Percentiles rank a stretch among this genome's conserved stretches.
phyloP scores from a whole-genome alignment of 2,797 vertebrate genomes.

The Gastrophryne carolinensis region DNA sequence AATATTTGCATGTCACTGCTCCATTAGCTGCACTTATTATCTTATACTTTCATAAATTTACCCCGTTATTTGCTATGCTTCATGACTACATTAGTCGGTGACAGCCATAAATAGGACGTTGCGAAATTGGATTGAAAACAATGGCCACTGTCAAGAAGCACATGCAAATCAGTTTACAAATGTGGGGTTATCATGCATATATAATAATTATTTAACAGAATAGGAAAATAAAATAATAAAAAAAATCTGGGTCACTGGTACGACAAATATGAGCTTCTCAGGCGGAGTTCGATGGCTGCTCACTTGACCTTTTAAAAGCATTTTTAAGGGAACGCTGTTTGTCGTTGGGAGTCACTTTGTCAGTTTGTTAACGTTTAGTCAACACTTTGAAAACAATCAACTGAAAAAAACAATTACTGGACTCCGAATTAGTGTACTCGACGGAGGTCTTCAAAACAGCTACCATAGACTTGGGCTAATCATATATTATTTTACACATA shows the following conservation, averaged over 20 bases:
- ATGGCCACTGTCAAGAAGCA: conserved; percentile 20
- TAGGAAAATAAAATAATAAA: conserved; percentile 16
- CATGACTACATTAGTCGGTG: conserved; percentile 15
- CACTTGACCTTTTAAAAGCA: conserved; percentile 36
- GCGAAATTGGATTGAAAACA: not conserved
- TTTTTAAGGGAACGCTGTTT: conserved; percentile 20
- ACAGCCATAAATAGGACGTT: conserved; percentile 27
- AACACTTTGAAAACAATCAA: conserved; percentile 36
- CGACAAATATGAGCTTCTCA: not conserved
- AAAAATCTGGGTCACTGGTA: not conserved
- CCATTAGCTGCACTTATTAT: conserved; percentile 39
- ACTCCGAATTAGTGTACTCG: not conserved
- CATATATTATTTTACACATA: conserved; percentile 26
- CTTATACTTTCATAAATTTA: conserved; percentile 18
- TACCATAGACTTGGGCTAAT: not conserved
- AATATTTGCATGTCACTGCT: conserved; percentile 16
- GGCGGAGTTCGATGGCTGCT: conserved; percentile 12
- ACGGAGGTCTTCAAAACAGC: conserved; percentile 12
- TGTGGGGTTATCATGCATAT: conserved; percentile 34
- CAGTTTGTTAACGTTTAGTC: conserved; percentile 24
- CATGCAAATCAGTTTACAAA: conserved; percentile 19
- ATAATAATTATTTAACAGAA: conserved; percentile 19
- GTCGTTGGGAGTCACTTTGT: conserved; percentile 31
- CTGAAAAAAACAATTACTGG: conserved; percentile 27
- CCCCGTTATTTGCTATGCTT: conserved; percentile 32